These are phyloP conservation scores for Cerceris ruficornis DNA, from an alignment of 2,888 invertebrate genomes.

Conservation along the genomic window DNA sequence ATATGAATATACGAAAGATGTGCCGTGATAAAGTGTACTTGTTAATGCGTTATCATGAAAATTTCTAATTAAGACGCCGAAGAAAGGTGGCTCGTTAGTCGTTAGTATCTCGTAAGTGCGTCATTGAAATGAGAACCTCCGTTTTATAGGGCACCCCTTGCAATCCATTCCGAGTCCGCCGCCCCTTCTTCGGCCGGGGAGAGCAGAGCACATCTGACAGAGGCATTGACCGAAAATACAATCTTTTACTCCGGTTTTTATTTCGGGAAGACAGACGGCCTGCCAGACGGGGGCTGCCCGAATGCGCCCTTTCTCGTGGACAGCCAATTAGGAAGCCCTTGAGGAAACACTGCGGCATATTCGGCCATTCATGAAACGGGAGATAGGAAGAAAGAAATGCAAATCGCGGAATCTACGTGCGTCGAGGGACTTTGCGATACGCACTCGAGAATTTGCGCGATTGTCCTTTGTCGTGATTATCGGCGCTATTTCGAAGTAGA, in stretches of 20 bases:
- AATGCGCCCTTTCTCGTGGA: slow-evolving; percentile 54
- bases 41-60: not conserved
- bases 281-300: slow-evolving; percentile 50
- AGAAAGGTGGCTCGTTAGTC: not conserved
- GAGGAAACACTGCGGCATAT: slow-evolving; percentile 44
- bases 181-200: slow-evolving; percentile 47
- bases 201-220: slow-evolving; percentile 69
- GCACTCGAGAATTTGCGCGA: too few species aligned
- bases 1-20: too few species aligned
- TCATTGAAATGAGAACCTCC: slow-evolving; percentile 51
- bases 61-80: not conserved
- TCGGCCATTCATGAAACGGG: slow-evolving; percentile 39
- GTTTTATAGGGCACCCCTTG: slow-evolving; percentile 62
- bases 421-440: not conserved
- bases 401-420: slow-evolving; percentile 16
- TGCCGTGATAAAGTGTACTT: too few species aligned
- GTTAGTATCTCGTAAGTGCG: not conserved
- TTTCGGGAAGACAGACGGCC: slow-evolving; percentile 59
- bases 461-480: too few species aligned
- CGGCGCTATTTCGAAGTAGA: too few species aligned
- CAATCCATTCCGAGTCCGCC: slow-evolving; percentile 62
- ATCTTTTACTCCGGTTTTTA: slow-evolving; percentile 65
- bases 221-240: slow-evolving; percentile 74
- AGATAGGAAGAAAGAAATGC: slow-evolving; percentile 25
- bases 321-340: slow-evolving; percentile 58